phyloP scores from a whole-genome alignment of 1,140 invertebrate genomes.

The Venustaconcha ellipsiformis region DNA sequence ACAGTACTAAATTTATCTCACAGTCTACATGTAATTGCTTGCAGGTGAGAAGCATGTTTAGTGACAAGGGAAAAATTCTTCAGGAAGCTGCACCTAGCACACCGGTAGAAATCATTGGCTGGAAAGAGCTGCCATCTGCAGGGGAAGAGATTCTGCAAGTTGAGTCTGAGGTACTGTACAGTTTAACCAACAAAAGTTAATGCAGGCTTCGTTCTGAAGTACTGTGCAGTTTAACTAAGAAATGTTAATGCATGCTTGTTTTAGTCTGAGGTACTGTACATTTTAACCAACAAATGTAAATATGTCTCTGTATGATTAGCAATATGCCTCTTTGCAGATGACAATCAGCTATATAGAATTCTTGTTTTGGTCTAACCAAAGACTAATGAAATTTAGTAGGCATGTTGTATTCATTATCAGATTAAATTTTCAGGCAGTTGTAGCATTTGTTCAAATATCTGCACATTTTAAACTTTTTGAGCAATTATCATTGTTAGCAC shows the following conservation, averaged over 20 bases:
- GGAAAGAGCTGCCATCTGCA: conserved; percentile 79
- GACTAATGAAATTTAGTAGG: no score
- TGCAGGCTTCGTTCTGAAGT: not conserved
- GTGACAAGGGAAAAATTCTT: conserved; percentile 80
- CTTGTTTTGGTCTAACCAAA: not conserved
- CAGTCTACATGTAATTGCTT: conserved; percentile 23
- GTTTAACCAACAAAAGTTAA: not conserved
- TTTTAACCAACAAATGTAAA: not conserved
- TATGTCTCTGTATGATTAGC: not conserved
- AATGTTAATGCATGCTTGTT: not conserved
- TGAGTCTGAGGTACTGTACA: conserved; percentile 74
- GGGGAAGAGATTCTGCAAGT: conserved; percentile 91
- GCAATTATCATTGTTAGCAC: no score
- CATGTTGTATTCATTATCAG: no score
- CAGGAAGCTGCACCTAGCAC: conserved; percentile 81
- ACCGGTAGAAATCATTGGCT: conserved; percentile 84
- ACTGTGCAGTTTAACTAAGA: not conserved
- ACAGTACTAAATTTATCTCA: not conserved
- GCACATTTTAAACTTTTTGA: no score
- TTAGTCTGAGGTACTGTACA: not conserved
- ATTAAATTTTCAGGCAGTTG: no score
- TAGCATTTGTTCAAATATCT: no score
- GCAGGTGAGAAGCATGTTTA: conserved; percentile 81
- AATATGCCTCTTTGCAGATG: not conserved
- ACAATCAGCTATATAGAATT: not conserved